Conservation (phyloP, 2,888 invertebrate genomes). For the Trissonchulus latispiculum region DNA sequence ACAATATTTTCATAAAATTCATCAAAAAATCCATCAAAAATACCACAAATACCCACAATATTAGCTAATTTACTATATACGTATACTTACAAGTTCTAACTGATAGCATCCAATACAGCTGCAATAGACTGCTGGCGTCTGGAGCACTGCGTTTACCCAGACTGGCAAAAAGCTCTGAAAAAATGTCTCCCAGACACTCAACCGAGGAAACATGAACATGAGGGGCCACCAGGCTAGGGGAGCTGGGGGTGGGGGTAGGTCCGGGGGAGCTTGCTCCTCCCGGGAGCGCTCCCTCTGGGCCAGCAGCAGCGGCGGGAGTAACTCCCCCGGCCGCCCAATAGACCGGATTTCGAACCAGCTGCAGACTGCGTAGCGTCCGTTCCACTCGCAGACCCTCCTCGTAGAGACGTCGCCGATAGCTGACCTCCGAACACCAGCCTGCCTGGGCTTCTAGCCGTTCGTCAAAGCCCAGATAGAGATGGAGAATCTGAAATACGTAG, state of each 20-base stretch:
- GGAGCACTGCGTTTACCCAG: not conserved
- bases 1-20: too few relatives aligned
- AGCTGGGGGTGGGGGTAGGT: too few relatives aligned
- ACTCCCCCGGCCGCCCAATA: not conserved
- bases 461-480: slow-evolving; percentile 12
- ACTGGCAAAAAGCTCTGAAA: not conserved
- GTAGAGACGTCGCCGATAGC: slow-evolving; percentile 7
- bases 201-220: not conserved
- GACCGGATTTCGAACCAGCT: not conserved
- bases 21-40: too few relatives aligned
- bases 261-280: too few relatives aligned
- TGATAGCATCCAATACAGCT: not conserved
- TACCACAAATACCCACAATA: too few relatives aligned
- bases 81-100: not conserved
- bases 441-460: slow-evolving; percentile 20
- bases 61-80: too few relatives aligned
- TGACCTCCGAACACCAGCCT: slow-evolving; percentile 8
- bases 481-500: slow-evolving; percentile 9
- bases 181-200: not conserved
- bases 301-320: not conserved
- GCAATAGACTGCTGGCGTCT: not conserved
- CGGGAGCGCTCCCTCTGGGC: too few relatives aligned
- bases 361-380: not conserved
- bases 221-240: too few relatives aligned
- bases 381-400: not conserved